Conservation (phyloP, 2,888 invertebrate genomes). For the Electrophaes corylata region DNA sequence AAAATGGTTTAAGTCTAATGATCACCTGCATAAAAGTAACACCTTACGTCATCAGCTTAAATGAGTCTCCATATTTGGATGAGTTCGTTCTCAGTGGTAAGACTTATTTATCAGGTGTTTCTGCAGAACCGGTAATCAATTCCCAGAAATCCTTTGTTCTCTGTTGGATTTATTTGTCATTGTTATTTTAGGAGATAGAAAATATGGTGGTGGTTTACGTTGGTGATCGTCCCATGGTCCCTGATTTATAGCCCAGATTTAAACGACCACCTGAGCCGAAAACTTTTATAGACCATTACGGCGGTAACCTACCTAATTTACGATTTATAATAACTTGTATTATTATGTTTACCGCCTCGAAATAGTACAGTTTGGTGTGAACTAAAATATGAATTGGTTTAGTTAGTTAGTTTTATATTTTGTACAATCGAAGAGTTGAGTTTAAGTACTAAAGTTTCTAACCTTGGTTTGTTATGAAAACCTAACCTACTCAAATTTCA, state of each 20-base stretch:
- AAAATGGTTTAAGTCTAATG: too few species aligned
- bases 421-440: too few species aligned
- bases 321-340: constrained; percentile 39
- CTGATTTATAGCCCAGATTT: constrained; percentile 55
- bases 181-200: constrained; percentile 37
- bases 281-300: constrained; percentile 54
- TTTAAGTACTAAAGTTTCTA: too few species aligned
- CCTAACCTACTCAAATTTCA: not conserved
- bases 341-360: constrained; percentile 25
- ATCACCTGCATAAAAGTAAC: too few species aligned
- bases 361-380: constrained; percentile 3
- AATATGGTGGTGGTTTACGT: constrained; percentile 39
- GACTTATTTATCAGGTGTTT: not conserved
- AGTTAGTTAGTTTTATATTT: too few species aligned
- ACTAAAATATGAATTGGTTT: constrained; percentile 2
- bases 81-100: too few species aligned
- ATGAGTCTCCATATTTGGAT: too few species aligned
- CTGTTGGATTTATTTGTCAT: constrained; percentile 34
- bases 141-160: constrained; percentile 35
- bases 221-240: constrained; percentile 41
- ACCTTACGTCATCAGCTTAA: too few species aligned
- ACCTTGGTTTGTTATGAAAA: too few species aligned
- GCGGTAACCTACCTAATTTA: constrained; percentile 44
- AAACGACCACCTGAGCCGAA: constrained; percentile 55
- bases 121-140: constrained; percentile 10